Evolutionary conservation across 1,140 invertebrate species (phyloP), one percentile per base, ranked within the genome.

Genomic region (Leptinotarsa defecta): DNA sequence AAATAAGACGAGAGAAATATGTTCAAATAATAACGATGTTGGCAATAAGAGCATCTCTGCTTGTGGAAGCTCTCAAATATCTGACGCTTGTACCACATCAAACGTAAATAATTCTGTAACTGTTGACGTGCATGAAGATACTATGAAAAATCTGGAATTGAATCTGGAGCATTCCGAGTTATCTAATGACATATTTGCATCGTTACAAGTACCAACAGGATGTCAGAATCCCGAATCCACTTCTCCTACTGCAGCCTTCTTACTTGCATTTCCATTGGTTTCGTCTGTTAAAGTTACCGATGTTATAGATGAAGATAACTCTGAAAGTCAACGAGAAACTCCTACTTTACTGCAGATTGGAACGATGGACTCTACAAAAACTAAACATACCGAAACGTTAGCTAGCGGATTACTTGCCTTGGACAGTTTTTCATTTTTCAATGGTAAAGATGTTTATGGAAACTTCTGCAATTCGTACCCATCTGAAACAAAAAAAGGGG

Each of bases 191-290:
- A 89, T 93, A 78, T 90, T 94, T 83, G 91, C 92, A 1, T 90
- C 90, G 8, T 85, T 91, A 70, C 89, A 91, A 82, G 90, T 91
- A 20, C 88, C 90, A 20, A 86, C 88, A 1, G 89, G 88, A 74
- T 88, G 88, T 52, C 89, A 91, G 77, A 90, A 91, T 84, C 87
- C 89, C 1, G 90, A 91, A 80, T 91, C 90, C 13, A 92, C 92
- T 77, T 94, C 93, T 20, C 92, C 93, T 13, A 94, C 92, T 13
- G 93, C 92, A 27, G 93, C 93, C 11, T 93, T 93, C 83, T 84
- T 94, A 20, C 89, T 92, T 84, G 91, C 92, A 11, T 94, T 94
- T 80, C 93, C 93, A 2, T 84, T 94, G 15, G 92, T 94, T 1
- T 91, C 90, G 3, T 89, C 87, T 63, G 78, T 81, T 20, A 88